Conservation (phyloP, 2,797 vertebrate species). For the Diglossa cyanea region DNA sequence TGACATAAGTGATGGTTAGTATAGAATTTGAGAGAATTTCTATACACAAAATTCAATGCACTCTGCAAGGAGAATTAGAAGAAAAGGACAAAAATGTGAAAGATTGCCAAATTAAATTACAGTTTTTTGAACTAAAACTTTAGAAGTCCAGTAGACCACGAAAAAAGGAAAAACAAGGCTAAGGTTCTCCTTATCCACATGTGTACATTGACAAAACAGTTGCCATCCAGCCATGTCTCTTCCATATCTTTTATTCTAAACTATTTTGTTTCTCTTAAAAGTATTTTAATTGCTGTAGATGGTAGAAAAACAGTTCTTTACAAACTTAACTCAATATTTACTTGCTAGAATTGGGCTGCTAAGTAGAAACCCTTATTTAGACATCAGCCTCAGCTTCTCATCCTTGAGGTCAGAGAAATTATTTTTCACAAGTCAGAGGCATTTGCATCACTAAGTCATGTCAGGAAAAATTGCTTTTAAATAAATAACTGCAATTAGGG, state of each 20-base stretch:
- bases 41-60: background rate
- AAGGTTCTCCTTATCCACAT: background rate
- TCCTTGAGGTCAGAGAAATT: background rate
- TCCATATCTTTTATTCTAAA: background rate
- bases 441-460: background rate
- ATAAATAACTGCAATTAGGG: background rate
- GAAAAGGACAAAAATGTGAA: background rate
- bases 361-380: background rate
- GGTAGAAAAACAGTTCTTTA: background rate
- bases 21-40: background rate
- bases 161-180: background rate
- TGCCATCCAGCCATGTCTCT: background rate
- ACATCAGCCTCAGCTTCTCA: background rate
- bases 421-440: background rate
- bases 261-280: background rate
- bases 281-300: background rate
- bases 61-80: background rate
- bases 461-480: background rate
- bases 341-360: background rate
- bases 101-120: background rate
- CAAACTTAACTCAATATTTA: background rate
- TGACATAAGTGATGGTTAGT: background rate
- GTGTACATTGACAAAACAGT: accelerated
- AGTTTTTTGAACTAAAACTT: background rate
- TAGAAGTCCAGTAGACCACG: background rate